Conservation (phyloP, 2,797 vertebrate genomes). For the Pangasius sanitwongsei region DNA sequence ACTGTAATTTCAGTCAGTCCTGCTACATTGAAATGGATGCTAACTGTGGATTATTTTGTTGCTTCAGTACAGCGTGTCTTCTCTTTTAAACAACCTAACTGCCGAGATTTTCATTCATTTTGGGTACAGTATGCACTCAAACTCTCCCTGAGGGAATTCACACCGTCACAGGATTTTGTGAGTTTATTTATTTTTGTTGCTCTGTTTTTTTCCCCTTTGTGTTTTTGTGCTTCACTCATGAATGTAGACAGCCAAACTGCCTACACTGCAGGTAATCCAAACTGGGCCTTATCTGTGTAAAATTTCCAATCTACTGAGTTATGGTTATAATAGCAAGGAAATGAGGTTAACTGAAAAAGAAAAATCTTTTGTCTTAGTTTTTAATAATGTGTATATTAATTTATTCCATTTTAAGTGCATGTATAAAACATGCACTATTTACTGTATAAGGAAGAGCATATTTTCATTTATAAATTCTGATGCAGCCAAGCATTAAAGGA, state of each 20-base stretch:
- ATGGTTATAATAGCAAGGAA: background rate
- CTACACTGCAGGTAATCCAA: background rate
- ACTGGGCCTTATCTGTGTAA: background rate
- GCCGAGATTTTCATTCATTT: background rate
- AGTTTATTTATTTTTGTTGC: background rate
- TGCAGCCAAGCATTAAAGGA: constrained; percentile 20
- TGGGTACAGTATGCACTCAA: background rate
- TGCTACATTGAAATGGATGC: background rate
- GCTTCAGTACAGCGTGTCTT: background rate
- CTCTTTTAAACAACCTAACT: background rate
- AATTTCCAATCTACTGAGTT: background rate
- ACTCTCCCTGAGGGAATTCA: background rate
- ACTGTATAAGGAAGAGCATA: background rate
- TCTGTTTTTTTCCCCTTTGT: background rate
- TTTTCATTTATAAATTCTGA: constrained; percentile 23
- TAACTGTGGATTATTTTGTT: background rate
- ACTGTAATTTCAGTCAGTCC: background rate
- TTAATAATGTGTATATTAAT: background rate
- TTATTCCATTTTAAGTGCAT: background rate
- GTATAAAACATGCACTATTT: background rate
- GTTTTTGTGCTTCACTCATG: background rate
- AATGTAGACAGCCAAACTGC: background rate
- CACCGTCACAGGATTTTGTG: background rate
- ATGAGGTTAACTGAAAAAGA: background rate
- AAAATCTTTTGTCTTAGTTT: background rate